Evolutionary conservation across 2,888 invertebrate species (phyloP).

Genomic region (Anthophora plumipes): DNA sequence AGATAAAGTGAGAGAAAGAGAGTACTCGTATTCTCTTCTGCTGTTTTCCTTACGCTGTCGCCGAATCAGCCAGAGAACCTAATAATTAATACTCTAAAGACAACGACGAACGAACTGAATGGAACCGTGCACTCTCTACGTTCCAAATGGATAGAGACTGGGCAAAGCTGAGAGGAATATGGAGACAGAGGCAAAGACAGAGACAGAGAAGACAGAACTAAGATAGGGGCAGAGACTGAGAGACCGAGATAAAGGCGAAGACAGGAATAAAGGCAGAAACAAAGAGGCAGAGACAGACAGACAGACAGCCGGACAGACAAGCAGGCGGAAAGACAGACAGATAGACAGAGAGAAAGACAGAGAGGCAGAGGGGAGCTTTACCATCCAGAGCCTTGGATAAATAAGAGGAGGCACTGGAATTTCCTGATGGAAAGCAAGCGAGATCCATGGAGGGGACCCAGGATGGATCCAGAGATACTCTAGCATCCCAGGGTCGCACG

Average conservation of each 20-base stretch:
- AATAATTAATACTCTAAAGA: constrained; percentile 27
- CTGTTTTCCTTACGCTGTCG: constrained; percentile 26
- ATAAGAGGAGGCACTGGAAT: constrained; percentile 59
- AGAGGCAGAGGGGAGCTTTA: constrained; percentile 53
- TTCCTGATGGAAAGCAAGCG: constrained; percentile 50
- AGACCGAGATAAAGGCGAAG: too few relatives aligned
- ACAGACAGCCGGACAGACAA: too few relatives aligned
- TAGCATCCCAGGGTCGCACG: constrained; percentile 61
- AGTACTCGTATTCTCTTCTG: background rate
- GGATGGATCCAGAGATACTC: constrained; percentile 42
- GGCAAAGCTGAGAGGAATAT: too few relatives aligned
- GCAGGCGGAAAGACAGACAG: constrained; percentile 52
- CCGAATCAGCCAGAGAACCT: constrained; percentile 5
- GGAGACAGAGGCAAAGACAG: constrained; percentile 34
- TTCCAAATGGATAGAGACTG: background rate
- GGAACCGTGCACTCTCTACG: background rate
- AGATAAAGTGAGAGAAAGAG: too few relatives aligned
- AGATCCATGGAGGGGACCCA: constrained; percentile 20
- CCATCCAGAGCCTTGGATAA: constrained; percentile 54
- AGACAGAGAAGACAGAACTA: too few relatives aligned
- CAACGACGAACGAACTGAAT: background rate
- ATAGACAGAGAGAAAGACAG: constrained; percentile 35
- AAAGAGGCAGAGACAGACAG: too few relatives aligned
- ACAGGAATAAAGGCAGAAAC: constrained; percentile 43
- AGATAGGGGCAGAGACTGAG: background rate